Conservation (phyloP, 2,797 vertebrate genomes). For the Aldrovandia affinis region DNA sequence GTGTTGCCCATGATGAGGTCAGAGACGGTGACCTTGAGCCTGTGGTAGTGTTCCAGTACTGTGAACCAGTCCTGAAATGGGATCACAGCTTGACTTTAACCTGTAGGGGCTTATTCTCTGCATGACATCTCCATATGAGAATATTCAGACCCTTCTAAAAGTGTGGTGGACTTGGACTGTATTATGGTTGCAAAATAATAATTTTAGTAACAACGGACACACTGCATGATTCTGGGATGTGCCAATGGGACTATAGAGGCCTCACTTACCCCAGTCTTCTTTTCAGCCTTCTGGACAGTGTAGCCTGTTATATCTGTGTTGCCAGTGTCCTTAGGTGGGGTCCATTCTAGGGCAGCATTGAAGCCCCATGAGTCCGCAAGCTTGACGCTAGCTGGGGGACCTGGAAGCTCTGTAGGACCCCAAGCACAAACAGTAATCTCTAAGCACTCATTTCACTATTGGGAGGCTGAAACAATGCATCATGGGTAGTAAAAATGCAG, state of each 20-base stretch:
- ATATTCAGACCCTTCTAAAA: not conserved
- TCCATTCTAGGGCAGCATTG: conserved; percentile 93
- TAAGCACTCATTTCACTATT: not conserved
- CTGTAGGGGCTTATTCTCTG: not conserved
- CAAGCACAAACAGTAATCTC: not conserved
- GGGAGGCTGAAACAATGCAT: no score
- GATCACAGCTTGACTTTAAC: not conserved
- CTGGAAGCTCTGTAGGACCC: conserved; percentile 80
- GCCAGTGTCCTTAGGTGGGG: conserved; percentile 79
- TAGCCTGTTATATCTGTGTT: conserved; percentile 94
- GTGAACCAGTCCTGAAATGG: conserved; percentile 90
- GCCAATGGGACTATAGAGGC: not conserved
- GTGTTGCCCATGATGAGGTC: conserved; percentile 95
- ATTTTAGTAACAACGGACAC: not conserved
- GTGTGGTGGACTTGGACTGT: not conserved
- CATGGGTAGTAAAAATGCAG: not conserved
- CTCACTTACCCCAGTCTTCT: conserved; percentile 87
- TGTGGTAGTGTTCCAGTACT: conserved; percentile 86
- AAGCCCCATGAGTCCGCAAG: conserved; percentile 92
- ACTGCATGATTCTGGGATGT: not conserved
- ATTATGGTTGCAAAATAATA: not conserved
- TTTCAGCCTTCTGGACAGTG: conserved; percentile 92
- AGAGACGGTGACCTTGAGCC: conserved; percentile 88
- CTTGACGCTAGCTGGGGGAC: conserved; percentile 81
- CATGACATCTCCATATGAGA: not conserved